phyloP scores from a whole-genome alignment of 2,113 vertebrate genomes.

The Rallus limicola region DNA sequence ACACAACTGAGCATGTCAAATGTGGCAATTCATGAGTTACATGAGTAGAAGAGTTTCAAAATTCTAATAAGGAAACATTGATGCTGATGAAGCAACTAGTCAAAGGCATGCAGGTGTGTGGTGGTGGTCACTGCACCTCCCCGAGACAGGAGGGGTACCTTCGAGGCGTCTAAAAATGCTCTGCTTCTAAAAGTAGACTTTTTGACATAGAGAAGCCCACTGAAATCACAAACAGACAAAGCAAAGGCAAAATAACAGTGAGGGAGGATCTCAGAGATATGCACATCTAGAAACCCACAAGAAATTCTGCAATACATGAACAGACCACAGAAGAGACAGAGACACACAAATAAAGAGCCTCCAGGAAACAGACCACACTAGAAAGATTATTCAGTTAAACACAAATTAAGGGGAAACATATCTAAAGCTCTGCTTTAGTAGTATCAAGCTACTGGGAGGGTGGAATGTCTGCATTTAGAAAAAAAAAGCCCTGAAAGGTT shows the following conservation, averaged over 20 bases:
- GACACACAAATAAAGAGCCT: constrained; percentile 2
- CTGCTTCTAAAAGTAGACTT: constrained; percentile 90
- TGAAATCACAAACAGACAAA: constrained; percentile 97
- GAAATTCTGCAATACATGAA: constrained; percentile 42
- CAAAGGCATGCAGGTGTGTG: constrained; percentile 87
- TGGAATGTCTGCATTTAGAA: background rate
- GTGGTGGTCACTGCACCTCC: constrained; percentile 86
- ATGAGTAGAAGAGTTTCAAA: constrained; percentile 57
- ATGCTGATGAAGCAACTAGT: constrained; percentile 60
- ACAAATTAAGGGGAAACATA: background rate
- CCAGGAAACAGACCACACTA: background rate
- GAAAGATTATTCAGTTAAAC: background rate
- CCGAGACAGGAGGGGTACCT: constrained; percentile 86
- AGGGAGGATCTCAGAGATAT: constrained; percentile 41
- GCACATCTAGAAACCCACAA: constrained; percentile 53
- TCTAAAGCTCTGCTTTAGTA: background rate
- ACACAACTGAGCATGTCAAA: constrained; percentile 29
- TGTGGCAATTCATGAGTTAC: constrained; percentile 25
- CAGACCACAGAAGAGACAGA: constrained; percentile 26
- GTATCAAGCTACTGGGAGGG: background rate
- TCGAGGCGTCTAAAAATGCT: constrained; percentile 86
- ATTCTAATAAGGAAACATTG: constrained; percentile 42
- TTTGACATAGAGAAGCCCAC: constrained; percentile 90
- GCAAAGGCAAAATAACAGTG: constrained; percentile 63
- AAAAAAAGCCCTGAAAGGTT: background rate